Evolutionary conservation across 2,797 vertebrate species (phyloP).

Genomic region (Neopelma chrysocephalum): DNA sequence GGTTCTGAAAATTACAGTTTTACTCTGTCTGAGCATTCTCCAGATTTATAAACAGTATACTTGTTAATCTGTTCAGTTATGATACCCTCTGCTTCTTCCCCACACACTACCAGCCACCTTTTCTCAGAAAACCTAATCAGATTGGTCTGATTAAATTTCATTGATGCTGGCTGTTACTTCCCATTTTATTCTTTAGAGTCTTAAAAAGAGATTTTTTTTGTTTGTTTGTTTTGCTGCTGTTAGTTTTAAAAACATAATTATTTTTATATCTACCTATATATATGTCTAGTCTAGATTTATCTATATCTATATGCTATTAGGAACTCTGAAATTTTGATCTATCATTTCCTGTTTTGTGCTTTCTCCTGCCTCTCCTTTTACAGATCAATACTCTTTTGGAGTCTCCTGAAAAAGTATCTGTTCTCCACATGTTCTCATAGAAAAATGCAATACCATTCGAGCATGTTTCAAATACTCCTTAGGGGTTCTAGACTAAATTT

Average conservation of each 20-base stretch:
- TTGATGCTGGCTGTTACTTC: not conserved
- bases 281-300: not conserved
- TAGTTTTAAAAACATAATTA: not conserved
- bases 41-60: not conserved
- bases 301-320: not conserved
- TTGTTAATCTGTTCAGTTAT: not conserved
- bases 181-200: not conserved
- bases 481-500: not conserved
- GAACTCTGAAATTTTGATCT: not conserved
- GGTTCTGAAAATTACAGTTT: not conserved
- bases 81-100: not conserved
- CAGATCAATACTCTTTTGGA: not conserved
- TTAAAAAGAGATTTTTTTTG: not conserved
- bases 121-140: not conserved
- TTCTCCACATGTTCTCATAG: not conserved
- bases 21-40: not conserved
- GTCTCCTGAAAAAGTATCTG: not conserved
- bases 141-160: not conserved
- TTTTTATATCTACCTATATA: not conserved
- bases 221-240: accelerated
- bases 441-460: not conserved
- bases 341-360: not conserved
- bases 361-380: not conserved
- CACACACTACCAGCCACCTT: not conserved
- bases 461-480: not conserved